Evolutionary conservation across 2,888 invertebrate genomes (phyloP).

Genomic region (Thereva nobilitata): DNA sequence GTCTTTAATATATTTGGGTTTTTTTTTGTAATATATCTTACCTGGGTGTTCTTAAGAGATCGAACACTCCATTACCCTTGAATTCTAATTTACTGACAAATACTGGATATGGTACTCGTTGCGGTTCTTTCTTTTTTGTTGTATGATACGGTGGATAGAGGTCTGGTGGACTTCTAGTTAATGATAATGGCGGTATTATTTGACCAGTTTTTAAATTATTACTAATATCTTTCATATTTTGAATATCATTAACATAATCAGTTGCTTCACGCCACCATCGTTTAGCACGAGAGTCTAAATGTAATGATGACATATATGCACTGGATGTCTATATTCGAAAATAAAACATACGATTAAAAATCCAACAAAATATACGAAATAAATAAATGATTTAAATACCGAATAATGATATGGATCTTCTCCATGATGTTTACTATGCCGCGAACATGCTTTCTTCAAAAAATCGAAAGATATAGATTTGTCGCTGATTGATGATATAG

Average conservation of each 20-base stretch:
- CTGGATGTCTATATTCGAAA: conserved; percentile 15
- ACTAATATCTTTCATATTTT: conserved; percentile 8
- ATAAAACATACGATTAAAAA: too few relatives aligned
- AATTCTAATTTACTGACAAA: conserved; percentile 11
- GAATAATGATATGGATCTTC: conserved; percentile 10
- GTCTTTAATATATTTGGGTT: too few relatives aligned
- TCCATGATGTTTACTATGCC: conserved; percentile 41
- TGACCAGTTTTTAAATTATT: neutral
- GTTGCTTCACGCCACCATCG: conserved; percentile 45
- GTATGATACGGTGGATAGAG: neutral
- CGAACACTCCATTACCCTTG: neutral
- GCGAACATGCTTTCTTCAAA: conserved; percentile 48
- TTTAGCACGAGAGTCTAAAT: conserved; percentile 39
- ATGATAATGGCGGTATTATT: conserved; percentile 16
- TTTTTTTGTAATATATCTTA: too few relatives aligned
- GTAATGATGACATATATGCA: conserved; percentile 13
- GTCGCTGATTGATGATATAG: conserved; percentile 47
- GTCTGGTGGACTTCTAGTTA: conserved; percentile 4
- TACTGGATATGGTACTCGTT: conserved; percentile 17
- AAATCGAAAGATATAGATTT: conserved; percentile 50
- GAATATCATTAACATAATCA: conserved; percentile 39
- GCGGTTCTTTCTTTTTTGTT: too few relatives aligned
- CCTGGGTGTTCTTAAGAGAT: too few relatives aligned
- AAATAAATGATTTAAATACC: conserved; percentile 8
- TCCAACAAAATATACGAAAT: too few relatives aligned